These are phyloP conservation scores for Halichoeres trimaculatus DNA, from an alignment of 2,113 vertebrate genomes.

Conservation along the genomic window DNA sequence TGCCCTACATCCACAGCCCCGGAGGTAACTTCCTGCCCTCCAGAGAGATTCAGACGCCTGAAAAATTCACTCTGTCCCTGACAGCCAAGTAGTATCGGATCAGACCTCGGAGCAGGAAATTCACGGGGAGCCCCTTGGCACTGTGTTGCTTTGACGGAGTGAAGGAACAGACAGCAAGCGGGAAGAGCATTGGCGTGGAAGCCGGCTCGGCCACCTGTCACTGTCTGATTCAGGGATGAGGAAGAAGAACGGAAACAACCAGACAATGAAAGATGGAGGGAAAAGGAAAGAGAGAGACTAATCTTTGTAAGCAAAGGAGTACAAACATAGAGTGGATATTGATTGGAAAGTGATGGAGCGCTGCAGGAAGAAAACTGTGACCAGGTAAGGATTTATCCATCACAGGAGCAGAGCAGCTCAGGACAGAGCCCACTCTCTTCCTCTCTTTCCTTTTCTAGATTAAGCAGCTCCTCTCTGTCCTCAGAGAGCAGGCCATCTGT, in stretches of 20 bases:
- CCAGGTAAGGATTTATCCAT: conserved; percentile 60
- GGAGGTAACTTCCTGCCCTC: conserved; percentile 65
- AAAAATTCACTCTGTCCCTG: conserved; percentile 68
- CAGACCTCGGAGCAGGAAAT: conserved; percentile 68
- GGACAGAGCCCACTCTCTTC: conserved; percentile 51
- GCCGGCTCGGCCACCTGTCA: conserved; percentile 71
- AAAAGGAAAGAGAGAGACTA: background rate
- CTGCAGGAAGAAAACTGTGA: conserved; percentile 41
- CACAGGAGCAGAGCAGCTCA: conserved; percentile 37
- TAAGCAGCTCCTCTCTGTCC: conserved; percentile 61
- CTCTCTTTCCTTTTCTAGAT: conserved; percentile 37
- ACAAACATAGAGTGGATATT: conserved; percentile 37
- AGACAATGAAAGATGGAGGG: background rate
- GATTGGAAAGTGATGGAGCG: conserved; percentile 54
- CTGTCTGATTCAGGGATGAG: conserved; percentile 51
- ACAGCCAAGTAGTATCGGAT: conserved; percentile 53
- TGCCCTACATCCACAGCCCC: conserved; percentile 68
- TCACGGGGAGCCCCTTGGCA: conserved; percentile 62
- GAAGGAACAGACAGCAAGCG: conserved; percentile 45
- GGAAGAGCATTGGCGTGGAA: conserved; percentile 18
- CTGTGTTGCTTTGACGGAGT: conserved; percentile 44
- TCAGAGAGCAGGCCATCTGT: conserved; percentile 79
- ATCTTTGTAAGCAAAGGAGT: conserved; percentile 16
- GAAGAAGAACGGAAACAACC: conserved; percentile 34
- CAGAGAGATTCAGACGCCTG: conserved; percentile 61